Conservation (phyloP, 2,797 vertebrate genomes). For the Siniperca scherzeri region DNA sequence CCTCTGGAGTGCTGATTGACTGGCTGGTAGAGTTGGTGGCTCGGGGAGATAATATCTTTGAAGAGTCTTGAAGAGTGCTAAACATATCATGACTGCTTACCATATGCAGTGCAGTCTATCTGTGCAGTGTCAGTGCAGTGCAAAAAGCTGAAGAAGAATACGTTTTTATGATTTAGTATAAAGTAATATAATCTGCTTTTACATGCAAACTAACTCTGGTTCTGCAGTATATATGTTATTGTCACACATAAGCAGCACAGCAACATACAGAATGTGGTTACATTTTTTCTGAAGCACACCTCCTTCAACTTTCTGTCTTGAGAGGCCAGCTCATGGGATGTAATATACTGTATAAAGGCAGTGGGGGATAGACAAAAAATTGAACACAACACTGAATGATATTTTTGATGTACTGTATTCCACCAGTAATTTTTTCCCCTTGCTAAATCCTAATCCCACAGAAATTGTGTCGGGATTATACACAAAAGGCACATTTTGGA, state of each 20-base stretch:
- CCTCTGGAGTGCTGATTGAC: conserved; percentile 48
- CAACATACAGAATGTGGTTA: conserved; percentile 4
- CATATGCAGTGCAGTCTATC: conserved; percentile 24
- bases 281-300: conserved; percentile 15
- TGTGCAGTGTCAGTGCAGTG: not conserved
- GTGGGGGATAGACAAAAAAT: conserved; percentile 57
- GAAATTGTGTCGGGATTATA: conserved; percentile 85
- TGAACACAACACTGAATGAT: conserved; percentile 64
- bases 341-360: conserved; percentile 33
- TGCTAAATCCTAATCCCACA: conserved; percentile 81
- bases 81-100: conserved; percentile 54
- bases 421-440: conserved; percentile 59
- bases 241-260: conserved; percentile 24
- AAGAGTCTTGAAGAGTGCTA: conserved; percentile 24
- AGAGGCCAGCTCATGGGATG: conserved; percentile 56
- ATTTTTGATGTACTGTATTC: conserved; percentile 69
- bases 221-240: conserved; percentile 7
- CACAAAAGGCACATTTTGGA: conserved; percentile 85
- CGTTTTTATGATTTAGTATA: conserved; percentile 38
- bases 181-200: conserved; percentile 48
- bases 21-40: conserved; percentile 43
- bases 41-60: conserved; percentile 55
- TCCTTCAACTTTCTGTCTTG: conserved; percentile 16
- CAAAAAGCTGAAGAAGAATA: conserved; percentile 26
- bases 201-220: not conserved